Evolutionary conservation across 23 tunicate species (phyloP), one percentile per base, ranked within the genome.

Genomic region (Diplosoma virens): DNA sequence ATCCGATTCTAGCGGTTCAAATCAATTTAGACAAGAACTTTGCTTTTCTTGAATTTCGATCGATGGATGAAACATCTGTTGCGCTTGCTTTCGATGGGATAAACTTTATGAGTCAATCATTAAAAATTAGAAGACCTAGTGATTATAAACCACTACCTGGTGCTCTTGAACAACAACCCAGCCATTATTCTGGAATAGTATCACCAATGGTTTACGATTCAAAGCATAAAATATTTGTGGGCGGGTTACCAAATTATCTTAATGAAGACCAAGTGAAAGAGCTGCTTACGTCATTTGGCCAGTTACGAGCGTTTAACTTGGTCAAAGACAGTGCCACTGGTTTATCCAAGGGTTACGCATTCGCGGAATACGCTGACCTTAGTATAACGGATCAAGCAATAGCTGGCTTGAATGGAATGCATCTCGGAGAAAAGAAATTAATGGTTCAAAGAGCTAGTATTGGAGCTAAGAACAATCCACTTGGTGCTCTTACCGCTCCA

Each of bases 121-220:
- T 87, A 58, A 94, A 94, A 59, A 94, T 94, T 50, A 83, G 95
- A 0, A 67, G 99, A 18, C 95, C 95, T 35, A 83, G 90, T 59
- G 99, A 87, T 55, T 94, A 94, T 80, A 94, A 94, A 70, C 90
- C 99, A 41, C 85, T 94, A 58, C 95, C 99, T 63, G 97, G 97
- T 30, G 60, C 80, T 0, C 37, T 53, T 16, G 92, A 85, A 30
- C 85, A 77, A 25, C 87, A 84, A n/a, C 69, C 69, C 4, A 29
- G n/a, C 4, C 35, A 7, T 26, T n/a, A n/a, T n/a, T 84, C 88
- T 1, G 88, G 95, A 20, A 84, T 88, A 0, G 73, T 81, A 18
- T 80, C 97, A 0, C 67, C 93, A 25, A 86, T 92, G 33, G 98
- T 93, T 27, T 83, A 79, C 29, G 98, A 93, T 46, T 93, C 98